Conservation (phyloP, 2,888 invertebrate genomes). For the Lochmaea crataegi region DNA sequence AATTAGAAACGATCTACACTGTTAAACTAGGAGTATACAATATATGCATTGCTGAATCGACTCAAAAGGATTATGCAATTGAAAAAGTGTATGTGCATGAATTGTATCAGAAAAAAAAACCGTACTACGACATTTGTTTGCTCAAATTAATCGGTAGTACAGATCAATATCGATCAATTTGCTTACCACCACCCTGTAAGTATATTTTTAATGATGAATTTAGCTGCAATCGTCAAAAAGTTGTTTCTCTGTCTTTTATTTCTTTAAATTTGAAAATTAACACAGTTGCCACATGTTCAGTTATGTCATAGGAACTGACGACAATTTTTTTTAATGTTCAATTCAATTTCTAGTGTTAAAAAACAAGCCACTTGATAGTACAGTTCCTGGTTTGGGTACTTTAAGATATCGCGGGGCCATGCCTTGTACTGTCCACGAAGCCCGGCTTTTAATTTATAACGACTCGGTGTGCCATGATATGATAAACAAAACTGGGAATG, state of each 20-base stretch:
- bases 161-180: constrained; percentile 55
- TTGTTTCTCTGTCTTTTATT: too few species aligned
- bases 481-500: constrained; percentile 56
- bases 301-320: too few species aligned
- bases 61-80: constrained; percentile 52
- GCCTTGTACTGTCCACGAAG: constrained; percentile 62
- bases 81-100: constrained; percentile 61
- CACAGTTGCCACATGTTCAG: too few species aligned
- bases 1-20: constrained; percentile 56
- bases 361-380: constrained; percentile 55
- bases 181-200: constrained; percentile 58
- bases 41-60: constrained; percentile 57
- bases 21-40: constrained; percentile 61
- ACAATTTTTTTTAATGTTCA: too few species aligned
- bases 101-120: constrained; percentile 55
- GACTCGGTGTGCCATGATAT: constrained; percentile 57
- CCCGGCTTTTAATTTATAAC: constrained; percentile 58
- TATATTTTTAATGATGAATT: neutral
- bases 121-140: constrained; percentile 61
- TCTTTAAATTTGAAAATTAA: too few species aligned
- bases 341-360: constrained; percentile 34
- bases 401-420: constrained; percentile 54
- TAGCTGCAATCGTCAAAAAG: neutral
- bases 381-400: constrained; percentile 60
- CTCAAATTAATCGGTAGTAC: constrained; percentile 56